phyloP scores from a whole-genome alignment of 2,797 vertebrate genomes.

The Uromys caudimaculatus region DNA sequence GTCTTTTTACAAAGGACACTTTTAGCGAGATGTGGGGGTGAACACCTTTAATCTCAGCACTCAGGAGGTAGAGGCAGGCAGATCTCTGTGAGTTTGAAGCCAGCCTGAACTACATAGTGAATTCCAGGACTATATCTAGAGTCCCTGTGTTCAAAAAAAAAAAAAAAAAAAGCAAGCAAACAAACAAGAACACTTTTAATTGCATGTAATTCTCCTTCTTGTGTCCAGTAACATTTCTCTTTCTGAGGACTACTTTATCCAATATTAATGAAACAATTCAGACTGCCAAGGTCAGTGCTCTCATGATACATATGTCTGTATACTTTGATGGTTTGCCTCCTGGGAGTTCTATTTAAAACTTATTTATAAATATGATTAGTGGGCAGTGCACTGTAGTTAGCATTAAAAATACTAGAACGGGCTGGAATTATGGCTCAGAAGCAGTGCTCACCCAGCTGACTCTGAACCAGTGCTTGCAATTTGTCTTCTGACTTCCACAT shows the following conservation, averaged over 20 bases:
- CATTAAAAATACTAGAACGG: not conserved
- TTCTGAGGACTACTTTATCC: not conserved
- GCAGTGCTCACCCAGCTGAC: not conserved
- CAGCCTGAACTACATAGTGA: not conserved
- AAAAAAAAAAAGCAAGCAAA: not conserved
- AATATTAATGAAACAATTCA: slow-evolving; percentile 2
- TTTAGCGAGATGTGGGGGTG: not conserved
- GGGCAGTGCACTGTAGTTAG: not conserved
- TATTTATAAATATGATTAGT: not conserved
- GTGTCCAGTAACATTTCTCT: not conserved
- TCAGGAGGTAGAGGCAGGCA: not conserved
- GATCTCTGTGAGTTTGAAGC: not conserved
- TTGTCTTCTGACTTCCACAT: not conserved
- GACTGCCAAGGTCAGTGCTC: not conserved
- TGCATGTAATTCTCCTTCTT: not conserved
- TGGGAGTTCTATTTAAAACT: slow-evolving; percentile 25
- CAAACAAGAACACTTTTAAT: not conserved
- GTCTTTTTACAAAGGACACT: not conserved
- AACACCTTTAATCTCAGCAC: not conserved
- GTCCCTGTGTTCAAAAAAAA: not conserved
- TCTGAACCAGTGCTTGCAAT: not conserved
- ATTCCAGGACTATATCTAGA: not conserved
- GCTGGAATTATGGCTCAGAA: not conserved
- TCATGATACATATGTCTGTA: not conserved
- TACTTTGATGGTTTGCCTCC: not conserved